A percentile compares a stretch with the other conserved stretches of the same genome.
Evolutionary conservation across 2,113 vertebrate genomes (phyloP).

Genomic region (Hyperoodon ampullatus): DNA sequence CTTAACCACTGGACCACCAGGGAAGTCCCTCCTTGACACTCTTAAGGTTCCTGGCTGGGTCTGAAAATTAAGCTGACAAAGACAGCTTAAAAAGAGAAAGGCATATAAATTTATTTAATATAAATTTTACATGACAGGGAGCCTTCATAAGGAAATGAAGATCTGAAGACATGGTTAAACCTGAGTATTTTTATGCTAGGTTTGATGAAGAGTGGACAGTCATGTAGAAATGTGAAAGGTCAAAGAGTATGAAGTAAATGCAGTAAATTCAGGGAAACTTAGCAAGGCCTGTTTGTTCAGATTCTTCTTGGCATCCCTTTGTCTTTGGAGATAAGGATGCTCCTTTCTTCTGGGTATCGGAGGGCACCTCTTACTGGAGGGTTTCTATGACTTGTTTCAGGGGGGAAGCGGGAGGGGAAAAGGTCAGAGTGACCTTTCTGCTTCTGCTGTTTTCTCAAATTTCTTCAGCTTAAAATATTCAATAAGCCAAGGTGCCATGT

Average conservation of each 20-base stretch:
- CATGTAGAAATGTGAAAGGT: background rate
- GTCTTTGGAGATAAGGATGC: background rate
- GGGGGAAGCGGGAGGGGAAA: background rate
- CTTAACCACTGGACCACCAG: no score
- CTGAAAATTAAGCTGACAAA: conserved; percentile 34
- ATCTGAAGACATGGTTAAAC: background rate
- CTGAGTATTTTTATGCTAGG: background rate
- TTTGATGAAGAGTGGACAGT: background rate
- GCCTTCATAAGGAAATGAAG: background rate
- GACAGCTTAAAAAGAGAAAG: background rate
- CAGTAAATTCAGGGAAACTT: background rate
- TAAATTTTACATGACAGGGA: background rate
- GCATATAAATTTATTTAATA: background rate
- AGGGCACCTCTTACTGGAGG: background rate
- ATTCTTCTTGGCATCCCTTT: background rate
- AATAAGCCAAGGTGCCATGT: background rate
- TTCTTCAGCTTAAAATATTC: background rate
- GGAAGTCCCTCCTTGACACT: background rate
- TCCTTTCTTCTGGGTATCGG: background rate
- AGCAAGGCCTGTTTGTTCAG: background rate
- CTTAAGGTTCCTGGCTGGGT: background rate
- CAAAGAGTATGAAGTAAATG: background rate
- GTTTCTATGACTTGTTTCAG: background rate
- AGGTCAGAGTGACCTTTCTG: background rate
- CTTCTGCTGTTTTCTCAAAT: background rate